Conservation (phyloP, 2,113 vertebrate species). For the Alosa alosa region DNA sequence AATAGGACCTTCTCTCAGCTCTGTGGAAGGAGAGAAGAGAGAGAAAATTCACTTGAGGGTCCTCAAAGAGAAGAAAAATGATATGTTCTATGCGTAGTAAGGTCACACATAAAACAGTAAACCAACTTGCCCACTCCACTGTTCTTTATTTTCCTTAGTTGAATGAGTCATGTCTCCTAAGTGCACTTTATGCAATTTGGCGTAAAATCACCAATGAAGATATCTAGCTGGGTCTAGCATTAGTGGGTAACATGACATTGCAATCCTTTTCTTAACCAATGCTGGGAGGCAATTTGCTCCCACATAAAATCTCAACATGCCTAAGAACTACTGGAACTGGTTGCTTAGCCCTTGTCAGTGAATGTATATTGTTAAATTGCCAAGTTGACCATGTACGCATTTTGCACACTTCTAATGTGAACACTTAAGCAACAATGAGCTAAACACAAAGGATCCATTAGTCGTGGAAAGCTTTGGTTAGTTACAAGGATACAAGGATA, state of each 20-base stretch:
- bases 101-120: background rate
- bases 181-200: background rate
- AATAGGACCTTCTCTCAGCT: background rate
- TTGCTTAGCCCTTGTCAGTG: background rate
- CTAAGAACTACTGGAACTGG: background rate
- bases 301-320: background rate
- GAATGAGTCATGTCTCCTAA: background rate
- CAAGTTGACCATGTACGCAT: background rate
- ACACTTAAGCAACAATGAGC: background rate
- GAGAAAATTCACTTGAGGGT: background rate
- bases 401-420: background rate
- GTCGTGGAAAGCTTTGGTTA: background rate
- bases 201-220: background rate
- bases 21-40: background rate
- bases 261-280: background rate
- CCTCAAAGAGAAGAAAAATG: background rate
- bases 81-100: background rate
- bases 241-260: background rate
- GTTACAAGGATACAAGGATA: too few species aligned
- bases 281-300: background rate
- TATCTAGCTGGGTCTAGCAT: background rate
- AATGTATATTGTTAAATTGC: background rate
- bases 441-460: background rate
- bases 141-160: background rate
- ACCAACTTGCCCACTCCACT: background rate